A percentile compares a stretch with the other conserved stretches of the same genome.
These are phyloP conservation scores for Halichondria panicea DNA, from an alignment of 37 sponge, comb jelly and placozoan species.

Conservation along the genomic window DNA sequence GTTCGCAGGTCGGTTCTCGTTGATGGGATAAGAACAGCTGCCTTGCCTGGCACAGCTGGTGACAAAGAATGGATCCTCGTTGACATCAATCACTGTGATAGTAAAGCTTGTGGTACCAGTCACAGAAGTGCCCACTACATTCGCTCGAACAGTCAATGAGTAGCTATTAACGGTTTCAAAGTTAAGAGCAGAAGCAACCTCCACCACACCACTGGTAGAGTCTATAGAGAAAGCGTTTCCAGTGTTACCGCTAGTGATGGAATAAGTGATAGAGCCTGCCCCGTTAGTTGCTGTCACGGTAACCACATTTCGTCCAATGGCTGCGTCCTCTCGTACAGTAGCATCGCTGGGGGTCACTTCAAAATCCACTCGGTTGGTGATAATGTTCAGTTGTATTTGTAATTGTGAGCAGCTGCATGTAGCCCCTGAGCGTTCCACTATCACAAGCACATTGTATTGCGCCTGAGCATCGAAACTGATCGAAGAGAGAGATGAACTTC, in stretches of 20 bases:
- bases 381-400: too few species aligned
- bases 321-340: conserved; percentile 37
- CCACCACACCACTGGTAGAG: conserved; percentile 28
- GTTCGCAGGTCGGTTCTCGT: conserved; percentile 16
- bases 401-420: too few species aligned
- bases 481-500: too few species aligned
- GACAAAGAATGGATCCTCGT: conserved; percentile 38
- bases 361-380: conserved; percentile 8
- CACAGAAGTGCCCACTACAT: not conserved
- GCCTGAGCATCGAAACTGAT: too few species aligned
- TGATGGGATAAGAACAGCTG: conserved; percentile 20
- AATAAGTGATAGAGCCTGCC: conserved; percentile 37
- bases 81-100: conserved; percentile 16
- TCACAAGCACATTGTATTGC: too few species aligned
- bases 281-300: conserved; percentile 48
- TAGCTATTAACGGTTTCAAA: conserved; percentile 36
- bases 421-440: too few species aligned
- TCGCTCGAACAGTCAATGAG: conserved; percentile 26
- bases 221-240: conserved; percentile 43
- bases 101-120: not conserved
- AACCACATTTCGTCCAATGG: conserved; percentile 25
- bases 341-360: not conserved
- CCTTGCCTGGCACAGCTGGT: conserved; percentile 33
- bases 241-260: conserved; percentile 39
- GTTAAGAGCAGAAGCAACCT: conserved; percentile 11